phyloP scores from a whole-genome alignment of 2,113 vertebrate species.

The Trichomycterus rosablanca region DNA sequence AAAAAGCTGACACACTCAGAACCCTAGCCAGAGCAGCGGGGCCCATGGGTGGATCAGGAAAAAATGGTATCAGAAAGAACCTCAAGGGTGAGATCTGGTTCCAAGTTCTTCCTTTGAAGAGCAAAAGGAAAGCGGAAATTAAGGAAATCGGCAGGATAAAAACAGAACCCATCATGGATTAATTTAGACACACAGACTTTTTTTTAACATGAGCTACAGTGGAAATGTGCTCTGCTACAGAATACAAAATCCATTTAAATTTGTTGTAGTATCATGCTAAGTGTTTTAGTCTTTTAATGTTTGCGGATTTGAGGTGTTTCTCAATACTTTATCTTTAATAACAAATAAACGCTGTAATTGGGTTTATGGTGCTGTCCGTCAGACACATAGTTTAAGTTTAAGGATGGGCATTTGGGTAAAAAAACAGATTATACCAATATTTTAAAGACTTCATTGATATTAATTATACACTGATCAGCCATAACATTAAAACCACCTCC shows the following conservation, averaged over 20 bases:
- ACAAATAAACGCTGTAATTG: neutral
- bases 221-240: neutral
- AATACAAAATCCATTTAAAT: too few relatives aligned
- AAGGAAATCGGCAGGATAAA: constrained; percentile 30
- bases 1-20: constrained; percentile 26
- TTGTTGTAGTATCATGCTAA: too few relatives aligned
- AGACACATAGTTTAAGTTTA: too few relatives aligned
- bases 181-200: constrained; percentile 9
- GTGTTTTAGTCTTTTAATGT: too few relatives aligned
- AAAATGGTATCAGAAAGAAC: constrained; percentile 36
- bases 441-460: too few relatives aligned
- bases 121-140: constrained; percentile 9
- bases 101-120: constrained; percentile 39
- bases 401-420: too few relatives aligned
- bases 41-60: constrained; percentile 40
- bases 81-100: constrained; percentile 43
- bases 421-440: too few relatives aligned
- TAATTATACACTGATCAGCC: too few relatives aligned
- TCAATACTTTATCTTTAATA: neutral
- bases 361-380: neutral
- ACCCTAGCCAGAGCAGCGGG: constrained; percentile 9
- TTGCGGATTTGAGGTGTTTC: neutral
- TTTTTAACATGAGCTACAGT: neutral
- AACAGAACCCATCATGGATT: constrained; percentile 19
- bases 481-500: too few relatives aligned